Evolutionary conservation across 2,797 vertebrate species (phyloP).

Genomic region (Phylloscopus collybita): DNA sequence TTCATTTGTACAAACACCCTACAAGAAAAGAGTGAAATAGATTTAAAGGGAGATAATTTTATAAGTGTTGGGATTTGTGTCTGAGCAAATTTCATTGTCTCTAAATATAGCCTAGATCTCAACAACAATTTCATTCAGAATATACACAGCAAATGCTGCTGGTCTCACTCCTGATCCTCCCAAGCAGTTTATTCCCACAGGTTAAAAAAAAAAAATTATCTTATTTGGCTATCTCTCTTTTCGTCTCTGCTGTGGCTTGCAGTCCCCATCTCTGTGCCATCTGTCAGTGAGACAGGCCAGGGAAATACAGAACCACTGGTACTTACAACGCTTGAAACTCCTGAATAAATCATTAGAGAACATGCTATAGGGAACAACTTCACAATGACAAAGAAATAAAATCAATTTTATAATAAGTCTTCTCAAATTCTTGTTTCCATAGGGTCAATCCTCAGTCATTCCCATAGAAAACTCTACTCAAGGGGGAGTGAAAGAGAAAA

Average conservation of each 20-base stretch:
- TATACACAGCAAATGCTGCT: neutral
- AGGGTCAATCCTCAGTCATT: slow-evolving; percentile 25
- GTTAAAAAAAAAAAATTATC: neutral
- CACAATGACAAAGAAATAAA: slow-evolving; percentile 35
- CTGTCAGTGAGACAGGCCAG: slow-evolving; percentile 29
- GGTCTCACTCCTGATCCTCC: neutral
- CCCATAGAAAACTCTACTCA: neutral
- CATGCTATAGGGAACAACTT: slow-evolving; percentile 20
- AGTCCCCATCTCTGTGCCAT: neutral
- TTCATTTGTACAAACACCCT: neutral
- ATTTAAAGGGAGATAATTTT: neutral
- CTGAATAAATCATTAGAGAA: slow-evolving; percentile 54
- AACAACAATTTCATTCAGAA: neutral
- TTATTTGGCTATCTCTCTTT: slow-evolving; percentile 33
- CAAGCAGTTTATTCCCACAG: neutral
- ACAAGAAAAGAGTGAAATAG: neutral
- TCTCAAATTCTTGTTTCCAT: slow-evolving; percentile 47
- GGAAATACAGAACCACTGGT: slow-evolving; percentile 51
- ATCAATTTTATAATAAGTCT: slow-evolving; percentile 35
- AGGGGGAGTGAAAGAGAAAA: neutral
- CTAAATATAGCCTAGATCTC: neutral
- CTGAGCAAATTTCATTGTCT: neutral
- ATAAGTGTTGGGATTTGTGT: neutral
- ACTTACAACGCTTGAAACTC: slow-evolving; percentile 21
- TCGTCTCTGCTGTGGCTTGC: neutral